These are phyloP conservation scores for Pelodytes ibericus DNA, from an alignment of 2,797 vertebrate genomes.

Conservation along the genomic window DNA sequence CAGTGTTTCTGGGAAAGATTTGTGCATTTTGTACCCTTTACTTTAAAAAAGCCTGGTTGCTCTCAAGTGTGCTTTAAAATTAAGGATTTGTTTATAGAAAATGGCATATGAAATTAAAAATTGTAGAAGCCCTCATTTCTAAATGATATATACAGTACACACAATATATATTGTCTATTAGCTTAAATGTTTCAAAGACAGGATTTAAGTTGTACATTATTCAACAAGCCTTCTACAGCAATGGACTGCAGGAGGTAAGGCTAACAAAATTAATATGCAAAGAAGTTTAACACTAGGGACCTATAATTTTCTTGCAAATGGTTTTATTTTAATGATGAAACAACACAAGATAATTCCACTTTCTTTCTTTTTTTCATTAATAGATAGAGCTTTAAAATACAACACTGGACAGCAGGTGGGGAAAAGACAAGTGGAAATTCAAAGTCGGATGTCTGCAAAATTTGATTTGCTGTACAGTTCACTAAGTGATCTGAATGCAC, in stretches of 20 bases:
- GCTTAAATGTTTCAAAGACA: conserved; percentile 73
- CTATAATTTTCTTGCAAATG: conserved; percentile 97
- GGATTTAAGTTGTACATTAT: conserved; percentile 82
- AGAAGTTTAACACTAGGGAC: conserved; percentile 91
- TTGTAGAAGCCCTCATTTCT: conserved; percentile 40
- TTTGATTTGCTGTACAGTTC: conserved; percentile 86
- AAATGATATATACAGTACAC: conserved; percentile 49
- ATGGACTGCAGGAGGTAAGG: conserved; percentile 93
- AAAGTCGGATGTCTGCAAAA: conserved; percentile 77
- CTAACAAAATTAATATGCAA: conserved; percentile 99
- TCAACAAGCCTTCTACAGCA: conserved; percentile 89
- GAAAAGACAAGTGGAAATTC: conserved; percentile 83
- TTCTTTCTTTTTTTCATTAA: conserved; percentile 75
- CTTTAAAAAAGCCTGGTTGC: conserved; percentile 8
- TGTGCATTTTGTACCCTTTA: background rate
- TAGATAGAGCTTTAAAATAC: conserved; percentile 88
- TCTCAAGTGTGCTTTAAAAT: conserved; percentile 36
- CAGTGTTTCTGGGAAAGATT: background rate
- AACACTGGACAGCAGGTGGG: conserved; percentile 93
- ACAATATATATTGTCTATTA: conserved; percentile 61
- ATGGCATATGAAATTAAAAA: conserved; percentile 35
- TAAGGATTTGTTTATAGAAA: conserved; percentile 27
- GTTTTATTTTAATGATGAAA: conserved; percentile 94
- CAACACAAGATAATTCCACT: conserved; percentile 87
- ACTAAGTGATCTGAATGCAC: conserved; percentile 82